These are phyloP conservation scores for Rhopalosiphum nymphaeae DNA, from an alignment of 2,888 invertebrate species.

Conservation along the genomic window DNA sequence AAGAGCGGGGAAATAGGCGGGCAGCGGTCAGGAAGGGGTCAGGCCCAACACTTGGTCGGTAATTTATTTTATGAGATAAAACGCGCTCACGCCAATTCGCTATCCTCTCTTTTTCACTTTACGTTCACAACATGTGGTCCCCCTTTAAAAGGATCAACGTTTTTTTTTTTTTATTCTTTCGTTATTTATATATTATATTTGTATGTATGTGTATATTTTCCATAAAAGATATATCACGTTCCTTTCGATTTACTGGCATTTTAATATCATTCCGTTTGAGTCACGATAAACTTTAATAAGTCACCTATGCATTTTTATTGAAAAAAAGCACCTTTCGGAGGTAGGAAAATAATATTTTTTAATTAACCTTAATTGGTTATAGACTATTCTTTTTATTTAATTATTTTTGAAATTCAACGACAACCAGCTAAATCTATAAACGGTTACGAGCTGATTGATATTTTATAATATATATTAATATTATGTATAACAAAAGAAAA, in stretches of 20 bases:
- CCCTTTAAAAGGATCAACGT: constrained; percentile 50
- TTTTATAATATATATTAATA: background rate
- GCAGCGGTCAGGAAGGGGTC: constrained; percentile 46
- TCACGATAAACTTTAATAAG: background rate
- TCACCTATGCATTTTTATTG: background rate
- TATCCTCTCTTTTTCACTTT: constrained; percentile 51
- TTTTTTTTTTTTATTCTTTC: constrained; percentile 47
- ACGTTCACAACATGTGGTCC: constrained; percentile 45
- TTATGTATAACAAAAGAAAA: background rate
- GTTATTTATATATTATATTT: constrained; percentile 25
- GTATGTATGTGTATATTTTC: constrained; percentile 7
- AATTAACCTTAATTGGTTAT: background rate
- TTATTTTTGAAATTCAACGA: background rate
- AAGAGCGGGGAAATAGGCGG: background rate
- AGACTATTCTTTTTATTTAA: background rate
- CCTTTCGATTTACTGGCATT: constrained; percentile 26
- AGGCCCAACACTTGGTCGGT: constrained; percentile 55
- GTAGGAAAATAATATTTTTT: background rate
- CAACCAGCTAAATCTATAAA: background rate
- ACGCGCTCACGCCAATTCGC: constrained; percentile 34
- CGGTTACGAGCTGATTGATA: background rate
- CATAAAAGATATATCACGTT: constrained; percentile 12
- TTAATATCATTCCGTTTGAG: background rate
- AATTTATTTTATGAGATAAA: constrained; percentile 62
- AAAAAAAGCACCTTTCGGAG: background rate